Evolutionary conservation across 1,140 invertebrate species (phyloP), one percentile per base, ranked within the genome.

Genomic region (Drosophila parabipectinata): DNA sequence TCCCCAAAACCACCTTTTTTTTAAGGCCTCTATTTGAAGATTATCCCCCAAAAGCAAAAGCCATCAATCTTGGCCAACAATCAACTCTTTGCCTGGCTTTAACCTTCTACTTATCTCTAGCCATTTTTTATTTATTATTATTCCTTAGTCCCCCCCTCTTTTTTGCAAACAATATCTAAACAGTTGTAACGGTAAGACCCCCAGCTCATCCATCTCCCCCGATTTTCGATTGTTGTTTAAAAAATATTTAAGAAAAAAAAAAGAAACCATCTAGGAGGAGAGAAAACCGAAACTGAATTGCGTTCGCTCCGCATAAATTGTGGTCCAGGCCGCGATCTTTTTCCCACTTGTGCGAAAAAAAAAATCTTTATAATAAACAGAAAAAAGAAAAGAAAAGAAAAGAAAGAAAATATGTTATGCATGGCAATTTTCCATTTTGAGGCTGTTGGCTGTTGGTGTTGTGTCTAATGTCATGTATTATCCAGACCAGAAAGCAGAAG

Each of bases 361-460:
- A 21, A 83, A 72, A 50, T 68, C 63, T 85, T 80, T 85, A 80
- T 77, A 84, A 81, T 81, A 87, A 80, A 79, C 30, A 60, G 67
- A 84, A 71, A 59, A 44, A 67, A 54, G 39, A 62, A 69, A 50
- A 57, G 39, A 62, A 69, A 50, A 57, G 45, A 28, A 68, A 62
- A 63, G 44, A 57, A 50, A 28, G 62, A 79, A 76, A 81, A 82
- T 82, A 78, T 87, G 78, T 81, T 87, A 87, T 87, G 82, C 82
- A 87, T 87, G 74, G 82, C 82, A 87, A 87, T 87, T 87, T 88
- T 88, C 75, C 79, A 88, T 88, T 88, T 87, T 87, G 75, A 87
- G 66, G 75, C 78, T 78, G 87, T 75, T 72, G 74, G 14, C 4
- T 77, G 21, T 18, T 18, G 62, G 64, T 79, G 72, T 67, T 83